Conservation (phyloP, 1,140 invertebrate genomes). For the Pseudomyrmex concolor region DNA sequence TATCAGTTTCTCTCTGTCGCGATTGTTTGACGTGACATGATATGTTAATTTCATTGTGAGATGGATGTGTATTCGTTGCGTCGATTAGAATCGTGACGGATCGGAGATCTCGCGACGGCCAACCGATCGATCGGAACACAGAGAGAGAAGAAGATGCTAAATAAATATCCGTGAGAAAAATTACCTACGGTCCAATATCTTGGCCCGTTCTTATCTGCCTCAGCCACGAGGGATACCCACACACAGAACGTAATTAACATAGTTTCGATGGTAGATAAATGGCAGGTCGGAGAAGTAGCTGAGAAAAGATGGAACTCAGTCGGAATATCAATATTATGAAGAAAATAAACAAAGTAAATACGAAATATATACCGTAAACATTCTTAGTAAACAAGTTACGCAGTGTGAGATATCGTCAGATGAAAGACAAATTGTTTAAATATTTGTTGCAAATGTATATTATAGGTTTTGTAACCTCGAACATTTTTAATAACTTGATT, state of each 20-base stretch:
- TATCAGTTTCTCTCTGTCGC: background rate
- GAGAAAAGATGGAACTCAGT: background rate
- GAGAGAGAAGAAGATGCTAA: conserved; percentile 34
- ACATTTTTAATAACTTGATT: background rate
- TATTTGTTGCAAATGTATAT: background rate
- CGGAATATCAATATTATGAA: background rate
- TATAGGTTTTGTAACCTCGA: background rate
- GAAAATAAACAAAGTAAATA: background rate
- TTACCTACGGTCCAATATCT: conserved; percentile 37
- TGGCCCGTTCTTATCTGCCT: conserved; percentile 46
- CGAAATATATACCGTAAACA: background rate
- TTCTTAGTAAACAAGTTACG: conserved; percentile 1
- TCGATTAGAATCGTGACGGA: conserved; percentile 15
- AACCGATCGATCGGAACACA: background rate
- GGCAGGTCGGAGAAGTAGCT: conserved; percentile 13
- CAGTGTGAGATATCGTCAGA: background rate
- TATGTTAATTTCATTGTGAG: background rate
- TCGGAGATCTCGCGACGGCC: background rate
- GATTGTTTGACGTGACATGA: conserved; percentile 13
- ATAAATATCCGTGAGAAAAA: conserved; percentile 50
- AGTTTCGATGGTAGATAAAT: conserved; percentile 64
- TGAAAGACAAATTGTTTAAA: background rate
- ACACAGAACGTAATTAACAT: conserved; percentile 68
- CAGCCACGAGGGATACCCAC: conserved; percentile 26
- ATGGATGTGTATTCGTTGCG: background rate